These are phyloP conservation scores for Polypterus senegalus DNA, from an alignment of 2,113 vertebrate species.

Conservation along the genomic window DNA sequence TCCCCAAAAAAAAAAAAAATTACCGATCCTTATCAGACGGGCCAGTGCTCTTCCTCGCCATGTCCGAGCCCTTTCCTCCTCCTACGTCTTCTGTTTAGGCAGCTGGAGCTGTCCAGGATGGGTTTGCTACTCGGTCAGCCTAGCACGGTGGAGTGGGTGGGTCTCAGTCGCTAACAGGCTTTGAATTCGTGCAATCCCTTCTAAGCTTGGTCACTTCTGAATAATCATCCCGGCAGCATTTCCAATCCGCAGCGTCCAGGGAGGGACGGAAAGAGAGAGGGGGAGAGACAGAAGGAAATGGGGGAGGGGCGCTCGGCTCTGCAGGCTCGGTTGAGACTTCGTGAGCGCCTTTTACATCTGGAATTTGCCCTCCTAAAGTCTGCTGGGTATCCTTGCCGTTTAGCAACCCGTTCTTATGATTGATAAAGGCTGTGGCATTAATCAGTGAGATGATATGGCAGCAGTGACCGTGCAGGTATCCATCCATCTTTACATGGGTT, in stretches of 20 bases:
- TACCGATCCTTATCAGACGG: constrained; percentile 54
- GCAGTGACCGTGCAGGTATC: too few species aligned
- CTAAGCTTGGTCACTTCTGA: not conserved
- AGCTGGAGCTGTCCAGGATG: constrained; percentile 73
- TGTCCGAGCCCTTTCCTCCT: constrained; percentile 72
- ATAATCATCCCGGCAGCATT: constrained; percentile 1
- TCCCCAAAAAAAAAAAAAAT: constrained; percentile 19
- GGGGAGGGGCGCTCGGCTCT: constrained; percentile 16
- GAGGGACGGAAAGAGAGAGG: too few species aligned
- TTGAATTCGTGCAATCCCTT: constrained; percentile 19
- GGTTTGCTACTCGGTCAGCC: constrained; percentile 56
- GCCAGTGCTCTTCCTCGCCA: constrained; percentile 70
- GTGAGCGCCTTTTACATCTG: constrained; percentile 27
- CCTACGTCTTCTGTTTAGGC: constrained; percentile 60
- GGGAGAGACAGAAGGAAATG: not conserved
- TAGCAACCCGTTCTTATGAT: constrained; percentile 9
- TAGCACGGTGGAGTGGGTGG: constrained; percentile 47
- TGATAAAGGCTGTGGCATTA: too few species aligned
- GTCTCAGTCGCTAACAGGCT: constrained; percentile 21
- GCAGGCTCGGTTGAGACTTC: constrained; percentile 39
- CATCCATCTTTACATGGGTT: too few species aligned
- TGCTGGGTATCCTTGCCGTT: constrained; percentile 4
- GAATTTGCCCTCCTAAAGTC: constrained; percentile 31
- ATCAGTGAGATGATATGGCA: too few species aligned
- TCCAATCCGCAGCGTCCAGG: constrained; percentile 18